A percentile compares a stretch with the other conserved stretches of the same genome.
These are phyloP conservation scores for Epinephelus moara DNA, from an alignment of 2,113 vertebrate species.

Conservation along the genomic window DNA sequence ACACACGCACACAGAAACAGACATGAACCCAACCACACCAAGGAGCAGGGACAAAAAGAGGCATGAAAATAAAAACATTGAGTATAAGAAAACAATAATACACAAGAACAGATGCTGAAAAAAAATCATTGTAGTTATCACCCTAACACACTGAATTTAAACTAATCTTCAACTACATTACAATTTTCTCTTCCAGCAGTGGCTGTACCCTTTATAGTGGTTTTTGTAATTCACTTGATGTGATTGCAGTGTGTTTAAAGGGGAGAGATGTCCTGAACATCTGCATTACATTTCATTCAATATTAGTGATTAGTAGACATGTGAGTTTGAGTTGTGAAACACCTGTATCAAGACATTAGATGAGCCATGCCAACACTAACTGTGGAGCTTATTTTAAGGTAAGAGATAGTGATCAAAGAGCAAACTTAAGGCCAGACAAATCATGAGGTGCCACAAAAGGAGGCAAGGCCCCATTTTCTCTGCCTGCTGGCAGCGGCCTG, in stretches of 20 bases:
- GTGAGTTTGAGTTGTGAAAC: constrained; percentile 32
- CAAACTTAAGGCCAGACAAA: constrained; percentile 14
- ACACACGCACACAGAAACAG: constrained; percentile 10
- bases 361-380: not conserved
- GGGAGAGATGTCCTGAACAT: not conserved
- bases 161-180: not conserved
- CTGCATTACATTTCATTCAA: constrained; percentile 9
- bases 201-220: not conserved
- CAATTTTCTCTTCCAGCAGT: not conserved
- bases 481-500: constrained; percentile 9
- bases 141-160: not conserved
- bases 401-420: not conserved
- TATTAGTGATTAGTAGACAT: constrained; percentile 65
- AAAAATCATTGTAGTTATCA: constrained; percentile 15
- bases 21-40: constrained; percentile 30
- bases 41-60: constrained; percentile 11
- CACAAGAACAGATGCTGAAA: not conserved
- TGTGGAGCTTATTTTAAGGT: not conserved
- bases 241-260: constrained; percentile 14
- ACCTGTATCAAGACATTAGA: constrained; percentile 6
- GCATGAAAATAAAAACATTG: constrained; percentile 3
- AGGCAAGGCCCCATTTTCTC: not conserved
- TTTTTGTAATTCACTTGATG: constrained; percentile 15
- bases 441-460: constrained; percentile 11
- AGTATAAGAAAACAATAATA: not conserved